Conservation (phyloP, 2,888 invertebrate genomes). For the Macaria liturata region DNA sequence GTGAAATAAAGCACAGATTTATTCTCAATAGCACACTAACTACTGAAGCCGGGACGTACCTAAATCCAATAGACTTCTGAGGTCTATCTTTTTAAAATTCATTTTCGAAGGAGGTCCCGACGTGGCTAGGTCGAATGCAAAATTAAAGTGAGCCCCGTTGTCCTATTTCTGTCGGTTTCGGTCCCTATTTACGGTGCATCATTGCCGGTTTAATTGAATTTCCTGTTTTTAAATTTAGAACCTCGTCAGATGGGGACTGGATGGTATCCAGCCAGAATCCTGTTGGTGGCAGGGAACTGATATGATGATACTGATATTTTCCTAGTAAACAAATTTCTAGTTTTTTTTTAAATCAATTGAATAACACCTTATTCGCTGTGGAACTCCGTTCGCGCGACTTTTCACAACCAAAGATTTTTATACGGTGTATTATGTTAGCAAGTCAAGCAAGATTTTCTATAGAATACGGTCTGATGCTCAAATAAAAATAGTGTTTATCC, state of each 20-base stretch:
- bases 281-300: conserved; percentile 6
- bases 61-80: conserved; percentile 53
- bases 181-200: conserved; percentile 75
- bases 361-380: no score
- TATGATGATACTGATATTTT: not conserved
- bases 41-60: conserved; percentile 37
- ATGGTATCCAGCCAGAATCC: conserved; percentile 20
- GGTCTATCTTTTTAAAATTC: conserved; percentile 60
- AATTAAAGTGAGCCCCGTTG: conserved; percentile 66
- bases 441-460: no score
- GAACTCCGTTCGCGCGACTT: no score
- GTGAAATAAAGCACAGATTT: conserved; percentile 41
- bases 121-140: conserved; percentile 49
- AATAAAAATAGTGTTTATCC: no score
- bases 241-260: conserved; percentile 40
- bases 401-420: no score
- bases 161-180: conserved; percentile 60
- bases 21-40: conserved; percentile 26
- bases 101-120: conserved; percentile 40
- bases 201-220: conserved; percentile 76
- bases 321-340: no score
- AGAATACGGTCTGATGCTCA: no score
- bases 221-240: conserved; percentile 78
- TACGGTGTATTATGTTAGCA: no score
- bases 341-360: no score